Base-by-base conservation (phyloP, 1,140 invertebrate species). In the Papilio polyxenes region DNA sequence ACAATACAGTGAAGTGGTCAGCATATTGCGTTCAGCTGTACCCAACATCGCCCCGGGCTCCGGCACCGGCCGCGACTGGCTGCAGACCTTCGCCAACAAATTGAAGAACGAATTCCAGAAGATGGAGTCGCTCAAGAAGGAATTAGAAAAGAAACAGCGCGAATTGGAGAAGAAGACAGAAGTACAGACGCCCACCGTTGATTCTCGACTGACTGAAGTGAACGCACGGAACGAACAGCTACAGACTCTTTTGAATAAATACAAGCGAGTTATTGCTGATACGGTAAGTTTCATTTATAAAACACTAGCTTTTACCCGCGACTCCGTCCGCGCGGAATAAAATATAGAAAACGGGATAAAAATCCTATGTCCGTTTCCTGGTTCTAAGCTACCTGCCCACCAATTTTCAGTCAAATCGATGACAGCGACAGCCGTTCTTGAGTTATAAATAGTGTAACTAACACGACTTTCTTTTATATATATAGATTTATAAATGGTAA, bases 211-310 rank as follows among this genome's bases (percentile, higher is more conserved):
- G 8, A 84, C 84, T n/a, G 93, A 95, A 20, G 84, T 95, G 65
- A 72, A 86, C 78, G 85, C 87, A 82, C 93, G 97, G 90, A 96
- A 97, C 87, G 94, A 95, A 87, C 95, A 96, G 83, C 91, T 97
- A 82, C 96, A 97, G 86, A 90, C 92, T 20, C 95, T 96, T 89
- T 95, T 97, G 44, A 95, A 95, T 56, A 96, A 97, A 91, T 97
- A 97, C 87, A 96, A 97, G 88, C 95, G 94, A 88, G 96, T 97
- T 82, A 97, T 98, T 83, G 95, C 96, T 74, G 96, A 97, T 87
- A 97, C 97, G 85, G 97, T 97, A 94, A 93, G 95, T 94, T 82
- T 82, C 75, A 76, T 79, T n/a, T n/a, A 20, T 69, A n/a, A 72
- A 72, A 72, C 69, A 72, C 69, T 72, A 56, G 1, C 3, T 44